Evolutionary conservation across 2,113 vertebrate species (phyloP).

Genomic region (Heterotis niloticus): DNA sequence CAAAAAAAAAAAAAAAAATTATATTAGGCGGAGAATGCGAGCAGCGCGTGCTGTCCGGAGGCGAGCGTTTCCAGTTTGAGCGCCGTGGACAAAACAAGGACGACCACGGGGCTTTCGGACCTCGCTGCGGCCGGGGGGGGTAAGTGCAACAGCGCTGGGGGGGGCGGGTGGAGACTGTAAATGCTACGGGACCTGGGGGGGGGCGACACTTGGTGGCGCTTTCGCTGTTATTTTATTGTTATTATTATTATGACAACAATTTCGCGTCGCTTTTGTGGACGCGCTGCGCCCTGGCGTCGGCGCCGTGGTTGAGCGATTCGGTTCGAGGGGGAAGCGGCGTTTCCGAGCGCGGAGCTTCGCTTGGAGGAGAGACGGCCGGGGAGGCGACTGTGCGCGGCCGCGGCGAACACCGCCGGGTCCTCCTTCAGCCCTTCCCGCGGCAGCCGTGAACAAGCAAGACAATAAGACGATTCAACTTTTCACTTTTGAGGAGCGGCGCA

Average conservation of each 20-base stretch:
- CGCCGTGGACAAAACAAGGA: constrained; percentile 28
- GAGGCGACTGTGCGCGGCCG: neutral
- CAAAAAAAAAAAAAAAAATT: too few relatives aligned
- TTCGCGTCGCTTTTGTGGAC: neutral
- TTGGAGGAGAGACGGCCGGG: constrained; percentile 1
- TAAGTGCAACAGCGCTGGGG: constrained; percentile 1
- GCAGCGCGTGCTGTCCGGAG: constrained; percentile 4
- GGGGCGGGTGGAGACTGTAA: too few relatives aligned
- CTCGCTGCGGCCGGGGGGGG: constrained; percentile 16
- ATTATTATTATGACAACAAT: too few relatives aligned
- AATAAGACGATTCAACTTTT: too few relatives aligned
- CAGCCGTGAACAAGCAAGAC: too few relatives aligned
- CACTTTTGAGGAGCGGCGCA: too few relatives aligned
- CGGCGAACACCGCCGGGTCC: too few relatives aligned
- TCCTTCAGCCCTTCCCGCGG: too few relatives aligned
- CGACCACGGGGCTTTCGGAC: constrained; percentile 16
- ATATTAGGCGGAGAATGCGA: constrained; percentile 15
- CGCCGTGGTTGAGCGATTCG: neutral
- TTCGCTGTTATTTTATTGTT: too few relatives aligned
- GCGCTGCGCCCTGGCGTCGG: neutral
- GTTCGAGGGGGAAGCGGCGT: too few relatives aligned
- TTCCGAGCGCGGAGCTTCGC: neutral
- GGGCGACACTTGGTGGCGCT: neutral
- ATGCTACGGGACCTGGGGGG: neutral
- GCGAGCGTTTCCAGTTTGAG: constrained; percentile 14